These are phyloP conservation scores for Cirrhinus mrigala DNA, from an alignment of 2,797 vertebrate species.

Conservation along the genomic window DNA sequence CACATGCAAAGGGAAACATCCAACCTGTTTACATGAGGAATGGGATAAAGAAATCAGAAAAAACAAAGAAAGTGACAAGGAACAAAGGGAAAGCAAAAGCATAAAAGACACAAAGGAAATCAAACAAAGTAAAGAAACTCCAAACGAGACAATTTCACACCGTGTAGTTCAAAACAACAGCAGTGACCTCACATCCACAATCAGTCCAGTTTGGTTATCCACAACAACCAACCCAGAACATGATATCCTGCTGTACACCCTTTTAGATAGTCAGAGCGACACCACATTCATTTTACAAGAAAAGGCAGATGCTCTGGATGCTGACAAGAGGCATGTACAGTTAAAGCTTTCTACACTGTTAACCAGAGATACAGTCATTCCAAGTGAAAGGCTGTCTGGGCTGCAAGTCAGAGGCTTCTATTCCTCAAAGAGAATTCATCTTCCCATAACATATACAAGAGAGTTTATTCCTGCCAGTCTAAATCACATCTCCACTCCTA, in stretches of 20 bases:
- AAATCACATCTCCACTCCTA: constrained; percentile 54
- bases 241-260: constrained; percentile 28
- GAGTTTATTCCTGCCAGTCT: constrained; percentile 57
- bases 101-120: not conserved
- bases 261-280: constrained; percentile 38
- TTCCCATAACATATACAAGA: constrained; percentile 52
- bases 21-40: constrained; percentile 61
- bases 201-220: constrained; percentile 46
- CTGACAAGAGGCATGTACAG: constrained; percentile 26
- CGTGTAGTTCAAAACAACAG: not conserved
- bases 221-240: constrained; percentile 19
- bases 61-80: not conserved
- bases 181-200: not conserved
- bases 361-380: constrained; percentile 32
- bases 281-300: constrained; percentile 30
- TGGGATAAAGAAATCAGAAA: not conserved
- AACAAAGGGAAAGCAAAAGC: not conserved
- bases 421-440: constrained; percentile 51
- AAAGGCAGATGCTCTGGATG: not conserved
- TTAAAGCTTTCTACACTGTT: constrained; percentile 50
- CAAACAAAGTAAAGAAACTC: not conserved
- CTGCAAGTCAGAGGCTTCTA: constrained; percentile 58
- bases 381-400: constrained; percentile 41
- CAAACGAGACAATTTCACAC: constrained; percentile 15
- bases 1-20: constrained; percentile 49